Evolutionary conservation across 2,113 vertebrate genomes (phyloP), one percentile per base, ranked within the genome.

Genomic region (Rhinoptilus africanus): DNA sequence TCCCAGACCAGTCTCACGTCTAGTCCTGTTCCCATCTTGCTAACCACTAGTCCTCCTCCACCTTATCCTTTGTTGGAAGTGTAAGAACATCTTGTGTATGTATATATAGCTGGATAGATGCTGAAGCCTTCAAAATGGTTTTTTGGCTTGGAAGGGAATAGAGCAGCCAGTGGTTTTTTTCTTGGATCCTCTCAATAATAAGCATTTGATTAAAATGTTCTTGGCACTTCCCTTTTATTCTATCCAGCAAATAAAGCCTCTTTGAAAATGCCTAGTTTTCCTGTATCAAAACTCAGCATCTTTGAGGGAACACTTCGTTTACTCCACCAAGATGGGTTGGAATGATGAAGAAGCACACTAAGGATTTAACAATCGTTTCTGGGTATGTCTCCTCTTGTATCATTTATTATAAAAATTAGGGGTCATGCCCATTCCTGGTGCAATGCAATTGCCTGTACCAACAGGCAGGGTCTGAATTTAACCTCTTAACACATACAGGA

Each of bases 181-280:
- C 91, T 96, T 94, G 86, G 79, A 97, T 91, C 54, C 27, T 94
- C 67, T 94, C 79, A 10, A 15, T 89, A 97, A 96, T 20, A 57
- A 96, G 34, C 51, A 75, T 88, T 91, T 93, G 83, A 96, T 97
- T 97, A 96, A 96, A 97, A 92, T 69, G 87, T 95, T 96, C 94
- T 95, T 96, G 92, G 87, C 9, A 1, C 67, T 60, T 95, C 80
- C 66, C 66, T 95, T 88, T 80, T 85, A 68, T 77, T 95, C 63
- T 82, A 75, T 81, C 66, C 89, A 93, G 77, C 30, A 95, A 96
- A 90, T 88, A 88, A 92, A 83, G 21, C 39, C 17, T 75, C 88
- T 78, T 72, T 67, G 47, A 92, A 95, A 91, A 92, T 18, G 15
- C 63, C 51, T 82, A 20, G 26, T 43, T 84, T 78, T 92, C 53